Evolutionary conservation across 2,113 vertebrate genomes (phyloP).

Genomic region (Tursiops truncatus): DNA sequence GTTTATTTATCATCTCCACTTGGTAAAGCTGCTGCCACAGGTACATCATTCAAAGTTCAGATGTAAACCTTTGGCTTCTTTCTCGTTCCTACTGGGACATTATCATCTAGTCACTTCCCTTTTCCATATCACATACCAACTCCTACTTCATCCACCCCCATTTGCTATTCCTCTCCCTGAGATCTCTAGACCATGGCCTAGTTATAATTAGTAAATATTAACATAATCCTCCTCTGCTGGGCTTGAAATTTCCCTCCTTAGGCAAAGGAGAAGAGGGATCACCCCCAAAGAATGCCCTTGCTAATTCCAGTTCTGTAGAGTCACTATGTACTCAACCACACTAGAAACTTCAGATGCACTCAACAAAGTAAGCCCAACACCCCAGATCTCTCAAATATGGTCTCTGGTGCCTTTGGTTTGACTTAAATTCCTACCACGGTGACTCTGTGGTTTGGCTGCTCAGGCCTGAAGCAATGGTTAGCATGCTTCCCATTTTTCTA

Average conservation of each 20-base stretch:
- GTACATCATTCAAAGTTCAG: not conserved
- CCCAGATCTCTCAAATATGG: not conserved
- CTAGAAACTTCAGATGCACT: not conserved
- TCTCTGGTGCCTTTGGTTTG: not conserved
- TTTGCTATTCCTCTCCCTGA: not conserved
- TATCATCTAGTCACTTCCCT: not conserved
- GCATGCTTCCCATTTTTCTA: not conserved
- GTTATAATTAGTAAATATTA: not conserved
- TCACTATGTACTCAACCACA: not conserved
- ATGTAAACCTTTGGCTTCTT: not conserved
- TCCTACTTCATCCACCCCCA: not conserved
- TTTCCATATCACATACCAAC: not conserved
- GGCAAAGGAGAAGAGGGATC: not conserved
- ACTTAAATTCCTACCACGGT: not conserved
- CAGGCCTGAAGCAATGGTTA: not conserved
- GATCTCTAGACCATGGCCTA: not conserved
- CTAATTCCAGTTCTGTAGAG: not conserved
- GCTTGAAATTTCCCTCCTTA: not conserved
- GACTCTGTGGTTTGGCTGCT: not conserved
- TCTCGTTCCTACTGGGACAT: not conserved
- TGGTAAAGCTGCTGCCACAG: not conserved
- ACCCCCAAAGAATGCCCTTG: not conserved
- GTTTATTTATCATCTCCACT: not conserved
- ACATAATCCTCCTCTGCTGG: not conserved
- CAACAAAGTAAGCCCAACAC: not conserved